phyloP scores from a whole-genome alignment of 2,113 vertebrate genomes.

The Pan paniscus region DNA sequence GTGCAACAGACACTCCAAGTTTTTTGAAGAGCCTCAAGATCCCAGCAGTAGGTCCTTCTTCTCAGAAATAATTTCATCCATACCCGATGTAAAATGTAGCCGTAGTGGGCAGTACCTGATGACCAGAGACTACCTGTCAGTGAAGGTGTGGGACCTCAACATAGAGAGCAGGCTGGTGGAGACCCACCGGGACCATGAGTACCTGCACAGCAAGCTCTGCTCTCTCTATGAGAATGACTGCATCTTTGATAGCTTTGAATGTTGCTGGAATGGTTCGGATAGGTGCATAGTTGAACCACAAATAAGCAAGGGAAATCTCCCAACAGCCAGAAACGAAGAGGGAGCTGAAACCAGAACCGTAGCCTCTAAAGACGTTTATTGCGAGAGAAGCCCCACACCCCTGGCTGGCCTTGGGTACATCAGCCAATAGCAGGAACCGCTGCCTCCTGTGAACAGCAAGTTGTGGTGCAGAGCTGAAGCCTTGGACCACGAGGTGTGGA shows the following conservation, averaged over 20 bases:
- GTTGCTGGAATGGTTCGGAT: conserved; percentile 86
- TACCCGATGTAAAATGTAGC: conserved; percentile 95
- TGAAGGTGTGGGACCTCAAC: conserved; percentile 96
- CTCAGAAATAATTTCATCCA: conserved; percentile 95
- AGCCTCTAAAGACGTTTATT: neutral
- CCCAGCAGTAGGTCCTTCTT: conserved; percentile 96
- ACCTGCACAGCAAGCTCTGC: conserved; percentile 94
- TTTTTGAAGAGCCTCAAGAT: conserved; percentile 95
- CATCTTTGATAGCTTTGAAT: conserved; percentile 88
- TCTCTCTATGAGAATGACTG: conserved; percentile 92
- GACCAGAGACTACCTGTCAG: conserved; percentile 94
- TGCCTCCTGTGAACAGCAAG: too few species aligned
- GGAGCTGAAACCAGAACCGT: too few species aligned
- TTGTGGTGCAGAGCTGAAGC: fast-evolving
- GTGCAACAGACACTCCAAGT: conserved; percentile 91
- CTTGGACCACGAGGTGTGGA: neutral
- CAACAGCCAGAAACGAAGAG: neutral
- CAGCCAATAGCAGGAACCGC: neutral
- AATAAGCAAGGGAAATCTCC: too few species aligned
- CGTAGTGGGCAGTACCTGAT: conserved; percentile 94
- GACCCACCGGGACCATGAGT: conserved; percentile 94
- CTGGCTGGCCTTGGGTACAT: neutral
- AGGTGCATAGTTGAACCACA: conserved; percentile 12
- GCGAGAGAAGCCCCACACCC: fast-evolving
- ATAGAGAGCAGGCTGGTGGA: conserved; percentile 94